Percentiles rank a stretch among this genome's conserved stretches.
Conservation (phyloP, 2,888 invertebrate genomes). For the Tridacna crocea region DNA sequence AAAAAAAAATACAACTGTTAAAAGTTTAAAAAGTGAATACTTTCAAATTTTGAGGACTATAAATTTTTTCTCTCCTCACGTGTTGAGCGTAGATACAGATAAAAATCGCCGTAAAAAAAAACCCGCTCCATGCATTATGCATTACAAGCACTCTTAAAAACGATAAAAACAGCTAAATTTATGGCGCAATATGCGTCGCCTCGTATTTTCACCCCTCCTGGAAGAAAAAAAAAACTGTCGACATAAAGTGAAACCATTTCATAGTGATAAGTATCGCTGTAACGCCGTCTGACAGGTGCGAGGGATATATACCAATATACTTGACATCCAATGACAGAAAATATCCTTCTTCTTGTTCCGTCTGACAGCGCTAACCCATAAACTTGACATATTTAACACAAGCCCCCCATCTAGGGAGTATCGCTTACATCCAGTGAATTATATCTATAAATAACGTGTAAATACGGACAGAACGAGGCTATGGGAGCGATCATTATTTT, state of each 20-base stretch:
- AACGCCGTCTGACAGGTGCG: slow-evolving; percentile 61
- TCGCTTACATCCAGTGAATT: slow-evolving; percentile 52
- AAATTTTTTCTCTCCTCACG: too few species aligned
- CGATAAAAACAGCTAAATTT: slow-evolving; percentile 21
- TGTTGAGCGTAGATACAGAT: slow-evolving; percentile 8
- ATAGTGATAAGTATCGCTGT: slow-evolving; percentile 58
- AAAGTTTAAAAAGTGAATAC: too few species aligned
- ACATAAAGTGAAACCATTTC: slow-evolving; percentile 47
- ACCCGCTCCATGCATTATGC: not conserved
- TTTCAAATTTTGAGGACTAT: too few species aligned
- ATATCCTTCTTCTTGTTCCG: slow-evolving; percentile 61
- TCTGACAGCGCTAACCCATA: slow-evolving; percentile 57
- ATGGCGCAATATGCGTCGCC: slow-evolving; percentile 13
- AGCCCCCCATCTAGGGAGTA: slow-evolving; percentile 62
- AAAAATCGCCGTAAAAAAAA: not conserved
- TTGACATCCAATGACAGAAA: slow-evolving; percentile 59
- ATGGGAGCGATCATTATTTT: slow-evolving; percentile 42
- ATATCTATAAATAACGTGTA: slow-evolving; percentile 54
- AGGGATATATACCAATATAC: slow-evolving; percentile 59
- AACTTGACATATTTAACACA: slow-evolving; percentile 61
- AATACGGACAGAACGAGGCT: slow-evolving; percentile 38
- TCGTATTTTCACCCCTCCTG: slow-evolving; percentile 20
- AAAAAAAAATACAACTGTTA: too few species aligned
- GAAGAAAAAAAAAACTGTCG: slow-evolving; percentile 30
- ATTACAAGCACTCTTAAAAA: not conserved